Base-by-base conservation (phyloP, 2,113 vertebrate species). In the Corydoras sp. region DNA sequence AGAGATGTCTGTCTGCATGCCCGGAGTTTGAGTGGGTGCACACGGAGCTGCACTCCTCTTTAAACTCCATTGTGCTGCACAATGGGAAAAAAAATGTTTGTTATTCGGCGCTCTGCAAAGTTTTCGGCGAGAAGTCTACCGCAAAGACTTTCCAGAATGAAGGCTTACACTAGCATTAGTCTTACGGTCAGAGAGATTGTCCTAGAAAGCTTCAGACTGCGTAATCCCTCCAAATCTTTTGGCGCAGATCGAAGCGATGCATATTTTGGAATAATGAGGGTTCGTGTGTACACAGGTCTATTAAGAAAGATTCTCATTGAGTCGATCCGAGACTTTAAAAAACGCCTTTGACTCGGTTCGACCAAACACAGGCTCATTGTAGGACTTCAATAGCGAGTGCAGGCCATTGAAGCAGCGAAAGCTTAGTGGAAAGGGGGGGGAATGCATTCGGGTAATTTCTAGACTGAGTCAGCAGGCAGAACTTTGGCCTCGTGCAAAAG, bases 391-490 rank as follows among this genome's bases (percentile, higher is more conserved):
- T 70, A 63, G 59, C 9, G 18, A 76, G 30, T 53, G 30, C 55
- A 74, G 56, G 62, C 18, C 62, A 60, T 61, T 43, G 48, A 62
- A 63, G 72, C 77, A 50, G 60, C 15, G 58, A 72, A 75, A 65
- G 51, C 55, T 77, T 30, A 68, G 62, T 77, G 70, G 54, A 65
- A 72, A 43, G 35, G 35, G 35, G 35, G 35, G 35, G 35, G 7
- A 74, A 77, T 50, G 67, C 51, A 80, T 43, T 72, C 31, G 71
- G 74, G 69, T 73, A 60, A 77, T 73, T 69, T 72, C 66, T 53
- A 71, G 77, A 68, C 81, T 81, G 81, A 83, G 79, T 83, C 80
- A 83, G 80, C 78, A 81, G 65, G 68, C 70, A 76, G 65, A 79
- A 79, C 64, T 76, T 76, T 76, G 81, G 76, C 69, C 77, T 63